Evolutionary conservation across 2,888 invertebrate genomes (phyloP), one percentile per base, ranked within the genome.

Genomic region (Taenaris catops): DNA sequence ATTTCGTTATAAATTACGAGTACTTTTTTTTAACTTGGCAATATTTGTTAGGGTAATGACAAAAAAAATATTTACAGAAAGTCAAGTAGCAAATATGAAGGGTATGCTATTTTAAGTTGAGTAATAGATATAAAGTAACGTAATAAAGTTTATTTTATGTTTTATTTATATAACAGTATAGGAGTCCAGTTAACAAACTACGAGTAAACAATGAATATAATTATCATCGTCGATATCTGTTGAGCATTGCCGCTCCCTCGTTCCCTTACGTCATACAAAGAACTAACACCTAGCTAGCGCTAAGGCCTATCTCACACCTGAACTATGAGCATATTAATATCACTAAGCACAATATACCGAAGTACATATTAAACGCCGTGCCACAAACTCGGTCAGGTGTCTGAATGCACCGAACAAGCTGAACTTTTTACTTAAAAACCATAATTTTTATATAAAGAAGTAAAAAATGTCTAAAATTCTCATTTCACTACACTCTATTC

Each of bases 241-340:
- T 60, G 57, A 61, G 67, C 69, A 61, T 59, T 67, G 58, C 44
- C 57, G 46, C 44, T 48, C 45, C 29, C 27, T 44, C 62, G 52
- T 55, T 58, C 58, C 58, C 59, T 47, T 37, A 44, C 24, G 35
- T 33, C 55, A 61, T 57, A 63, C 48, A 58, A 59, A 62, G 61
- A 64, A 68, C 76, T 78, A 79, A 67, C 60, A 63, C 58, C 79
- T 78, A 79, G 79, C 78, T 83, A 81, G 55, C 48, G 68, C 76
- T 80, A 80, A 73, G 64, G 60, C 68, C 73, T 83, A 83, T 70
- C 71, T 75, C 81, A 80, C 79, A 74, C 80, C 75, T 70, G 73
- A 74, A 53, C 81, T 81, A 83, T 83, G 81, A 83, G 83, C 83
- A 72, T 76, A 72, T 71, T 63, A 63, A 65, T 78, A 81, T 80